Conservation (phyloP, 2,888 invertebrate species). For the Scaptomyza reducta region DNA sequence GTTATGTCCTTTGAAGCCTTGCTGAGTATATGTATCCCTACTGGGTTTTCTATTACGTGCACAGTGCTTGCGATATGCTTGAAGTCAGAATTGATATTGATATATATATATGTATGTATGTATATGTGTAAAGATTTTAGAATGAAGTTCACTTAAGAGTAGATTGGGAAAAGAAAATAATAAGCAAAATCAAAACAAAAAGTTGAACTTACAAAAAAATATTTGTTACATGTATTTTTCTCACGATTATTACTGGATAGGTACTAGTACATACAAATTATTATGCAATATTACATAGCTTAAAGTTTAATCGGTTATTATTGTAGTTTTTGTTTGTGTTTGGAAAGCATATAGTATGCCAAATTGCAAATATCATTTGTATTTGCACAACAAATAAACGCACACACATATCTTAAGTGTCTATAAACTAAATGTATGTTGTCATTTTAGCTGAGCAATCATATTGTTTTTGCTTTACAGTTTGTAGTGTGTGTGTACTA, state of each 20-base stretch:
- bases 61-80: constrained; percentile 72
- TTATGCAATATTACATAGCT: constrained; percentile 57
- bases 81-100: constrained; percentile 60
- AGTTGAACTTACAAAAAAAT: constrained; percentile 56
- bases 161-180: constrained; percentile 7
- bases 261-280: constrained; percentile 51
- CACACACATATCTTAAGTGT: constrained; percentile 49
- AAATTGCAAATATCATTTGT: constrained; percentile 55
- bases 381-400: constrained; percentile 48
- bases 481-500: constrained; percentile 23
- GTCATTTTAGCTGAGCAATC: constrained; percentile 43
- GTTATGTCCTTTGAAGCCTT: constrained; percentile 46
- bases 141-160: constrained; percentile 39
- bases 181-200: constrained; percentile 45
- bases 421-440: constrained; percentile 11
- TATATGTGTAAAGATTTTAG: constrained; percentile 30
- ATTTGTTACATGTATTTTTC: constrained; percentile 59
- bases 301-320: constrained; percentile 54
- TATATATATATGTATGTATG: constrained; percentile 24
- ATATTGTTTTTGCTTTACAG: constrained; percentile 41
- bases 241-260: constrained; percentile 51
- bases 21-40: constrained; percentile 28
- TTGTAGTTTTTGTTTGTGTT: constrained; percentile 46
- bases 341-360: constrained; percentile 69
- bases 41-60: constrained; percentile 37